Evolutionary conservation across 2,113 vertebrate species (phyloP).

Genomic region (Ophiodon elongatus): DNA sequence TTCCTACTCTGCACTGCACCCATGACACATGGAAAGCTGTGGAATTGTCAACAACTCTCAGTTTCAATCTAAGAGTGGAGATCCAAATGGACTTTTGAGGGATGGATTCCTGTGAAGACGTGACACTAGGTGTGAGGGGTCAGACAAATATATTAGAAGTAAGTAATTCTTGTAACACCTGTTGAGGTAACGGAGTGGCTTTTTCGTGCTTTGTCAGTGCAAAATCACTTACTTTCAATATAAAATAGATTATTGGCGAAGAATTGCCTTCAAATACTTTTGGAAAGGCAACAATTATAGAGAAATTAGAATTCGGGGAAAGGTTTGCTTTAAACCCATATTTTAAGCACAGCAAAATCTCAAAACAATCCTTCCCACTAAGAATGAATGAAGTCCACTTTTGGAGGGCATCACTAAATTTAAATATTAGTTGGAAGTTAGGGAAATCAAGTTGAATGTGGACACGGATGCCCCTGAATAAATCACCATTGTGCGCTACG

Average conservation of each 20-base stretch:
- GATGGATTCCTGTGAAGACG: neutral
- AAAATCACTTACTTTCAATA: slow-evolving; percentile 10
- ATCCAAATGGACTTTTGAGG: neutral
- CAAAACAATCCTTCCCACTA: neutral
- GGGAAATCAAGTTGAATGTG: neutral
- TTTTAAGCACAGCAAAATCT: neutral
- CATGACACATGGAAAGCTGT: slow-evolving; percentile 26
- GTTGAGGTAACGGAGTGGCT: too few relatives aligned
- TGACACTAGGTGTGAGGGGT: neutral
- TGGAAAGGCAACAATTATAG: neutral
- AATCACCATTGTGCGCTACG: neutral
- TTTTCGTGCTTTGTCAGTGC: neutral
- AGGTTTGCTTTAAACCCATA: neutral
- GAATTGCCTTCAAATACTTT: neutral
- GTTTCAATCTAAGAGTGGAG: slow-evolving; percentile 26
- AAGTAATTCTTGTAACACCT: neutral
- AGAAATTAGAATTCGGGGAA: neutral
- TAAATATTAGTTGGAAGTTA: neutral
- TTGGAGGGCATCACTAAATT: neutral
- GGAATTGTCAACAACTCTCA: slow-evolving; percentile 49
- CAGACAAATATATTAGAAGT: neutral
- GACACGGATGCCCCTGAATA: neutral
- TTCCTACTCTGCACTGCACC: slow-evolving; percentile 21
- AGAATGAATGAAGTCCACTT: neutral
- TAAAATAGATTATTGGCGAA: neutral